Evolutionary conservation across 2,888 invertebrate species (phyloP), one percentile per base, ranked within the genome.

Genomic region (Drosophila subsilvestris): DNA sequence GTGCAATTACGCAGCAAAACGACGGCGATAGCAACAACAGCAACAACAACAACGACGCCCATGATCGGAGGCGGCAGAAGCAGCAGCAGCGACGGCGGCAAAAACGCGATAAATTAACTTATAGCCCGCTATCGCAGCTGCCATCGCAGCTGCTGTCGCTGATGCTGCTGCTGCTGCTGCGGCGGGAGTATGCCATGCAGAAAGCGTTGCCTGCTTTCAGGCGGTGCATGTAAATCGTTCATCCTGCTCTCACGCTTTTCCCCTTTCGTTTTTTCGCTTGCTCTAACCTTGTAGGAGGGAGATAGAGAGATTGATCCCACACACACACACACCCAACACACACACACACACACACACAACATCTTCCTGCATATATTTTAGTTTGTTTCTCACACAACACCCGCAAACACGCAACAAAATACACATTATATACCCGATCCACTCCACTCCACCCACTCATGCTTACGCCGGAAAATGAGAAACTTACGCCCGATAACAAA

Each of bases 191-290:
- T 5, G 32, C 32, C 32, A 45, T 25, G 20, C 25, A 54, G 49
- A 66, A 67, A 61, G 25, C 37, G 51, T 45, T 66, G 60, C 55
- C 78, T 80, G 80, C 74, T 81, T 84, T 84, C 75, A 50, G 86
- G 84, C 80, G 0, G 44, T 7, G 57, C 51, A 49, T 50, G 18
- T 58, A 59, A 77, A 66, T 32, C 4, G 8, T 22, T 37, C 37
- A 37, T 37, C n/a, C n/a, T 37, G 37, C 37, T n/a, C 37, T n/a
- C n/a, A 37, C n/a, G 37, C 37, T 7, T 37, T 14, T n/a, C 14
- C n/a, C 37, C n/a, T 53, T 32, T 20, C 50, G 12, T 32, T 55
- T 25, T 50, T 17, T 4, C n/a, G 0, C 43, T 18, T 37, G 37
- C 2, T 29, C n/a, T 17, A 27, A 18, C 6, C 10, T 37, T 49